phyloP scores from a whole-genome alignment of 2,888 invertebrate genomes.

The Papilio demoleus region DNA sequence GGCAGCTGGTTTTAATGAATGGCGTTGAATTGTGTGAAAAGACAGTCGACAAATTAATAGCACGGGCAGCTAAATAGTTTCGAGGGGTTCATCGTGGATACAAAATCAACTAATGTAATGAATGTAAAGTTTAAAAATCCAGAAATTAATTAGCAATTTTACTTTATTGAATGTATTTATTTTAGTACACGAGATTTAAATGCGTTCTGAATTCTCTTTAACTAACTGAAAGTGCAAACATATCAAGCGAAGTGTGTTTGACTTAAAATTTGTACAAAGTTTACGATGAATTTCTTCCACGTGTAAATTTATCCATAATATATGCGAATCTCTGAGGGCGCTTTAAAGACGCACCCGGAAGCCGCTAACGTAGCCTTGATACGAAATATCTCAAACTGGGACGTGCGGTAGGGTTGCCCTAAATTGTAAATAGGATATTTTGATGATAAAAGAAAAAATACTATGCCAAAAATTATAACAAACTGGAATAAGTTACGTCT shows the following conservation, averaged over 20 bases:
- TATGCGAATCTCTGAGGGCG: slow-evolving; percentile 42
- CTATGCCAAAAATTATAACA: too few relatives aligned
- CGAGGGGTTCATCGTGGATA: neutral
- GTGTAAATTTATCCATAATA: slow-evolving; percentile 38
- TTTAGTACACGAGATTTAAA: slow-evolving; percentile 35
- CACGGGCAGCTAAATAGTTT: slow-evolving; percentile 1
- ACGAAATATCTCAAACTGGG: slow-evolving; percentile 45
- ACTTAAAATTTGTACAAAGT: slow-evolving; percentile 39
- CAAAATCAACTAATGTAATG: too few relatives aligned
- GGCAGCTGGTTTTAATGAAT: slow-evolving; percentile 57
- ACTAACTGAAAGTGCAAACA: slow-evolving; percentile 26
- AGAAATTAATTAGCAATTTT: neutral
- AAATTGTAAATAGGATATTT: slow-evolving; percentile 2
- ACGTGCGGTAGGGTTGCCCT: slow-evolving; percentile 39
- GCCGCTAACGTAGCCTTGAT: slow-evolving; percentile 45
- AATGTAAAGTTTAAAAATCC: too few relatives aligned
- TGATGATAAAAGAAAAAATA: neutral
- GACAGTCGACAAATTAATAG: slow-evolving; percentile 50
- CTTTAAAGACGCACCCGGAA: slow-evolving; percentile 44
- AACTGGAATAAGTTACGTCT: too few relatives aligned
- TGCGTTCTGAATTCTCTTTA: slow-evolving; percentile 21
- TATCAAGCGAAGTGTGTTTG: slow-evolving; percentile 37
- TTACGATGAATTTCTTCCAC: slow-evolving; percentile 34
- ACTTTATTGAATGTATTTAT: neutral
- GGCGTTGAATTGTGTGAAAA: slow-evolving; percentile 56